These are phyloP conservation scores for Rhipidura dahli DNA, from an alignment of 2,113 vertebrate genomes.

Conservation along the genomic window DNA sequence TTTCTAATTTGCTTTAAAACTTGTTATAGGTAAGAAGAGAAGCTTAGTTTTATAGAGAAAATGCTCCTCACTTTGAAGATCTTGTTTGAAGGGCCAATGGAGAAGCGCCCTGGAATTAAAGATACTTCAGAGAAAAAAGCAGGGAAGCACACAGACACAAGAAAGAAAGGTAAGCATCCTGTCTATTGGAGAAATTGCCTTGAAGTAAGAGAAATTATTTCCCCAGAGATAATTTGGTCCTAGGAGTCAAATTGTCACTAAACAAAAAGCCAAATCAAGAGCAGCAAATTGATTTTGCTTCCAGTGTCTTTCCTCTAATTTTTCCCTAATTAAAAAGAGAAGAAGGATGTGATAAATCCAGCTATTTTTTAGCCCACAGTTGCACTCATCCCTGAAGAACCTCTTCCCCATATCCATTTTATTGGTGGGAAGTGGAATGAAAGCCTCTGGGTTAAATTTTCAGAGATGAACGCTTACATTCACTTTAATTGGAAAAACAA, in stretches of 20 bases:
- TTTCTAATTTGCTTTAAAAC: neutral
- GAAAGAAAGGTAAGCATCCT: constrained; percentile 6
- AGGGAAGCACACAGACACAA: neutral
- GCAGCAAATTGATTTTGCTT: constrained; percentile 45
- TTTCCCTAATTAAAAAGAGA: constrained; percentile 44
- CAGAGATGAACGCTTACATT: neutral
- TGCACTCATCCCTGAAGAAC: neutral
- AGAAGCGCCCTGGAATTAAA: neutral
- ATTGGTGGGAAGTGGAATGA: neutral
- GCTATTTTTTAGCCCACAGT: neutral
- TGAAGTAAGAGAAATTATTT: constrained; percentile 41
- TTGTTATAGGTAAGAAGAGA: neutral
- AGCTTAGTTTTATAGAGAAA: neutral
- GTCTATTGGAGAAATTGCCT: neutral
- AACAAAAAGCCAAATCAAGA: constrained; percentile 26
- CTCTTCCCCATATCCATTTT: neutral
- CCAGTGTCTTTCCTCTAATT: neutral
- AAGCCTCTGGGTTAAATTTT: neutral
- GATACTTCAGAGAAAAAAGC: neutral
- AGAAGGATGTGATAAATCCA: neutral
- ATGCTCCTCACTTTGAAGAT: neutral
- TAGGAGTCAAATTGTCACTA: constrained; percentile 24
- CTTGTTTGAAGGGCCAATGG: neutral
- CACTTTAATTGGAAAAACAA: neutral
- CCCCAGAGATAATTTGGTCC: constrained; percentile 3